Conservation (phyloP, 1,140 invertebrate genomes). For the Anagrus nilaparvatae region DNA sequence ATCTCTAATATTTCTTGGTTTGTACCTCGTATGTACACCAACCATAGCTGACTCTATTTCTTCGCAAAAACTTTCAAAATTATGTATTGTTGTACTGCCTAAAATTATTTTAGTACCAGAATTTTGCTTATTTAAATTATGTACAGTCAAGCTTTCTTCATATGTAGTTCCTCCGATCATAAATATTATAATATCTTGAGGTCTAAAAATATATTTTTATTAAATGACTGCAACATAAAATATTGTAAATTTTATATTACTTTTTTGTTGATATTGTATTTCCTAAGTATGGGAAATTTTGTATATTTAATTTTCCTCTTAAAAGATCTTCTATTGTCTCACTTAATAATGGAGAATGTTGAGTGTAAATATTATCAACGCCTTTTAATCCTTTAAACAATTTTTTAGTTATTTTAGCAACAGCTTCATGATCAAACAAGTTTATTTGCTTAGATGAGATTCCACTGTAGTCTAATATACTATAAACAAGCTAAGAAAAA, state of each 20-base stretch:
- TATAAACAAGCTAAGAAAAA: slow-evolving; percentile 55
- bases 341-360: slow-evolving; percentile 82
- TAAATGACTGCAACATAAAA: too few species aligned
- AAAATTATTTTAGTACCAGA: slow-evolving; percentile 71
- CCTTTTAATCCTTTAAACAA: slow-evolving; percentile 81
- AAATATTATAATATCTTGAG: slow-evolving; percentile 89
- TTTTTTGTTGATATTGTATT: slow-evolving; percentile 37
- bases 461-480: slow-evolving; percentile 71
- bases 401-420: slow-evolving; percentile 84
- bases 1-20: slow-evolving; percentile 21
- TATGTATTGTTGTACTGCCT: slow-evolving; percentile 87
- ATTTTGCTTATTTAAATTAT: slow-evolving; percentile 69
- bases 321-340: slow-evolving; percentile 82
- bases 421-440: slow-evolving; percentile 75
- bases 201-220: slow-evolving; percentile 39
- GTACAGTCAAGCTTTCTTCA: slow-evolving; percentile 83
- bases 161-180: slow-evolving; percentile 95
- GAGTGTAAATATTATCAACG: slow-evolving; percentile 95
- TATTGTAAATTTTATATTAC: slow-evolving; percentile 16
- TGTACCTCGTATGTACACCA: slow-evolving; percentile 31
- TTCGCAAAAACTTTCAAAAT: slow-evolving; percentile 68
- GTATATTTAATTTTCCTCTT: slow-evolving; percentile 75
- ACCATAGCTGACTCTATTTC: slow-evolving; percentile 51
- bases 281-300: slow-evolving; percentile 72
- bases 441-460: slow-evolving; percentile 67